Evolutionary conservation across 2,888 invertebrate species (phyloP), one percentile per base, ranked within the genome.

Genomic region (Catonia carolina): DNA sequence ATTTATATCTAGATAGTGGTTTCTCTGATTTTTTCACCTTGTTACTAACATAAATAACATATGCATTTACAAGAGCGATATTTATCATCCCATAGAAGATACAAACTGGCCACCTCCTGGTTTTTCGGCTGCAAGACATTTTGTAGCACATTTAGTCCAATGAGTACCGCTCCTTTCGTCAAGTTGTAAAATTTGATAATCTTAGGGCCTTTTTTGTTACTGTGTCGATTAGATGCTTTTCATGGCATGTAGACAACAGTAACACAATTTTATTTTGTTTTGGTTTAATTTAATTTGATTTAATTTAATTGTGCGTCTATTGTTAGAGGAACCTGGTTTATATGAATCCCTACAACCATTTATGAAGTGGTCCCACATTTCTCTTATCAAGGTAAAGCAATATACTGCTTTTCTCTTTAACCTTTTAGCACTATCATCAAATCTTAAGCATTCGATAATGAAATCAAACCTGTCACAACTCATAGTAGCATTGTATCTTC

Each of bases 321-420:
- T 5, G 64, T 67, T 2, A 60, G 49, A 62, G 35, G 55, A 49
- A 4, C 58, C 55, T 0, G 63, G 64, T 15, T 55, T 55, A 50
- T 66, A 67, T 50, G 57, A 51, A 14, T 55, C 51, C 23, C 23
- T 51, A 33, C 66, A 67, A 20, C 63, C 60, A 2, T 17, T 36
- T 14, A 62, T 58, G 48, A 67, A 67, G 6, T 52, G 12, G 5
- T 63, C 58, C 66, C 66, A 68, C 42, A 69, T 49, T 53, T 66
- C 63, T 61, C 67, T 41, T 23, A 67, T 58, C 14, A 67, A 65
- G 31, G 65, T 64, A 63, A 69, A 66, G 63, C 66, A 60, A 59
- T 56, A 53, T 7, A n/a, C 55, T 58, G 54, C 33, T 20, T 14
- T 20, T 15, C 63, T 33, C n/a, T 31, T 20, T 2, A 17, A 45